These are phyloP conservation scores for Phaedon cochleariae DNA, from an alignment of 2,888 invertebrate genomes.

Conservation along the genomic window DNA sequence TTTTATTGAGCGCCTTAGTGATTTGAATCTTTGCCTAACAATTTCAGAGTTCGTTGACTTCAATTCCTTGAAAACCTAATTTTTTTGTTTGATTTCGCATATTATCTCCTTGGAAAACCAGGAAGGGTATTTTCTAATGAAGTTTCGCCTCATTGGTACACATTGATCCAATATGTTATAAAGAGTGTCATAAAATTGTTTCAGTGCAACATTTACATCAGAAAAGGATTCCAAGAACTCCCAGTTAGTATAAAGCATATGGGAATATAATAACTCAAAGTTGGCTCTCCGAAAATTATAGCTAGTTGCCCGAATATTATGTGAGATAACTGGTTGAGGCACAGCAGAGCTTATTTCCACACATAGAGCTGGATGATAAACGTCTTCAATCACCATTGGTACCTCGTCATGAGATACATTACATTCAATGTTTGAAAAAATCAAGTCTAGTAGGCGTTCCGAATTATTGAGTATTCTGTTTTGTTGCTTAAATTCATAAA, in stretches of 20 bases:
- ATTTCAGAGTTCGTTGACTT: neutral
- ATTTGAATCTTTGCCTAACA: neutral
- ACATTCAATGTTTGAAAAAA: neutral
- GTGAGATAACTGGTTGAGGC: neutral
- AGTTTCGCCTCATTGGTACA: neutral
- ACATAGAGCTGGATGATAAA: neutral
- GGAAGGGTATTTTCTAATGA: neutral
- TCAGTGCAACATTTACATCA: neutral
- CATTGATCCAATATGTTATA: neutral
- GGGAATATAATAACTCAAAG: neutral
- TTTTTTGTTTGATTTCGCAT: neutral
- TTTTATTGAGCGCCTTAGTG: neutral
- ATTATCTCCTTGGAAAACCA: neutral
- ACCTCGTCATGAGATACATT: neutral
- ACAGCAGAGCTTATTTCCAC: neutral
- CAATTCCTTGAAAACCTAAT: neutral
- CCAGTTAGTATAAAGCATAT: neutral
- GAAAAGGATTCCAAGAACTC: neutral
- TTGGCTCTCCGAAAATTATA: neutral
- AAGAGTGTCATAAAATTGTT: neutral
- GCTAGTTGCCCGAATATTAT: neutral
- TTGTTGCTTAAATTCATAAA: neutral
- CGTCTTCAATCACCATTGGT: neutral
- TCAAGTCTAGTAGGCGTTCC: neutral
- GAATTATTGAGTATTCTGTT: no score